Evolutionary conservation across 2,113 vertebrate genomes (phyloP).

Genomic region (Sturnira hondurensis): DNA sequence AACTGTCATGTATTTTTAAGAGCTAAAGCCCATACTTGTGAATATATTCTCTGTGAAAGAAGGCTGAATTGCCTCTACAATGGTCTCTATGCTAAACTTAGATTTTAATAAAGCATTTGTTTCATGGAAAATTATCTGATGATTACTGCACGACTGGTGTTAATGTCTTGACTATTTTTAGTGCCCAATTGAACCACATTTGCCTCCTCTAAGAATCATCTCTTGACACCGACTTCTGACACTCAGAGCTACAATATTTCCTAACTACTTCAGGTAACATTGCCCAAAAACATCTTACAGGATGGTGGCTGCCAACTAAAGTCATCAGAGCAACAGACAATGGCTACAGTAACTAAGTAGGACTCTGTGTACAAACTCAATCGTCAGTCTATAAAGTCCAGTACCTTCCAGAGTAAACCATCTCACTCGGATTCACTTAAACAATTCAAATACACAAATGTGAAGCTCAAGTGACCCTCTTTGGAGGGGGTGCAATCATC

Average conservation of each 20-base stretch:
- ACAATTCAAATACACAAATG: not conserved
- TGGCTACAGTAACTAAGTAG: constrained; percentile 54
- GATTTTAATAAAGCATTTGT: constrained; percentile 56
- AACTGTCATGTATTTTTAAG: constrained; percentile 57
- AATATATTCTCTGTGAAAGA: not conserved
- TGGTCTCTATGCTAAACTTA: constrained; percentile 44
- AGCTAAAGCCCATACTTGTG: constrained; percentile 7
- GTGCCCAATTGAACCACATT: constrained; percentile 45
- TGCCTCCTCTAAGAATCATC: constrained; percentile 41
- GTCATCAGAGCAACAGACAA: constrained; percentile 54
- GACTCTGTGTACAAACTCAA: constrained; percentile 54
- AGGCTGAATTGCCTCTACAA: not conserved
- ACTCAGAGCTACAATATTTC: constrained; percentile 36
- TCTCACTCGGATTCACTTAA: constrained; percentile 1
- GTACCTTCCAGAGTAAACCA: constrained; percentile 32
- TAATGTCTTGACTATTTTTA: constrained; percentile 65
- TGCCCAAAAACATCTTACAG: constrained; percentile 10
- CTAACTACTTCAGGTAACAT: constrained; percentile 40
- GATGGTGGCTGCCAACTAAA: constrained; percentile 46
- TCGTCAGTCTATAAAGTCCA: not conserved
- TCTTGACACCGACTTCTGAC: constrained; percentile 38
- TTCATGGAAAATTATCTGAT: constrained; percentile 66
- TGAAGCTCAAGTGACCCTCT: not conserved
- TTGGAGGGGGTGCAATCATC: not conserved
- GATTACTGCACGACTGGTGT: constrained; percentile 53